These are phyloP conservation scores for Nomia melanderi DNA, from an alignment of 1,140 invertebrate species.

Conservation along the genomic window DNA sequence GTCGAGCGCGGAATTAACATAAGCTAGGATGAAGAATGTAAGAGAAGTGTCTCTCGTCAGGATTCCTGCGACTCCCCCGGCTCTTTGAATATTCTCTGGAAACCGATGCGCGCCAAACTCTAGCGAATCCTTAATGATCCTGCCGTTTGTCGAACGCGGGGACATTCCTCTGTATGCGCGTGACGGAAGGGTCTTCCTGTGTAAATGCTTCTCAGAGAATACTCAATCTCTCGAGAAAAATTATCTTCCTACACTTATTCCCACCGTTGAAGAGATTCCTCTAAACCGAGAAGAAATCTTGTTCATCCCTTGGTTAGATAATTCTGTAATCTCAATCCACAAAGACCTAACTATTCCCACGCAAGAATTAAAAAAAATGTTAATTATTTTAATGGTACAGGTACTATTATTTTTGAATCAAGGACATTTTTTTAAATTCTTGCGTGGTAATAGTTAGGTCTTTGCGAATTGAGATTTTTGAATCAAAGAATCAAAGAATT, in stretches of 20 bases:
- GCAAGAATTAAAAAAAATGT: no score
- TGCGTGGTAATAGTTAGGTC: no score
- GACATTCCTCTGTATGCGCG: conserved; percentile 48
- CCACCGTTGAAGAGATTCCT: no score
- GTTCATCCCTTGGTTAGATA: no score
- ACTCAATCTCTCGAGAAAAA: background rate
- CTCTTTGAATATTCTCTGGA: conserved; percentile 64
- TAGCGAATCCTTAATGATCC: conserved; percentile 63
- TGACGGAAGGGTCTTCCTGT: background rate
- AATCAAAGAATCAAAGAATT: no score
- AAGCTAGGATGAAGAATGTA: conserved; percentile 80
- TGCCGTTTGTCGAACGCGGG: conserved; percentile 51
- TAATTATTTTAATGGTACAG: no score
- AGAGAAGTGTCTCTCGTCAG: conserved; percentile 67
- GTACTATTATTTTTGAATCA: no score
- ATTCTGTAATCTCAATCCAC: no score
- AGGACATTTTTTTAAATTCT: no score
- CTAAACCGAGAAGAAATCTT: no score
- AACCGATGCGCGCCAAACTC: conserved; percentile 55
- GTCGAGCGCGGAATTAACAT: conserved; percentile 78
- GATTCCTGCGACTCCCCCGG: conserved; percentile 52
- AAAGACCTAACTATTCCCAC: no score
- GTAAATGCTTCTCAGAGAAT: conserved; percentile 8
- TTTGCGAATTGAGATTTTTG: no score
- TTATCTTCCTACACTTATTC: background rate